Evolutionary conservation across 2,113 vertebrate species (phyloP).

Genomic region (Podarcis raffonei): DNA sequence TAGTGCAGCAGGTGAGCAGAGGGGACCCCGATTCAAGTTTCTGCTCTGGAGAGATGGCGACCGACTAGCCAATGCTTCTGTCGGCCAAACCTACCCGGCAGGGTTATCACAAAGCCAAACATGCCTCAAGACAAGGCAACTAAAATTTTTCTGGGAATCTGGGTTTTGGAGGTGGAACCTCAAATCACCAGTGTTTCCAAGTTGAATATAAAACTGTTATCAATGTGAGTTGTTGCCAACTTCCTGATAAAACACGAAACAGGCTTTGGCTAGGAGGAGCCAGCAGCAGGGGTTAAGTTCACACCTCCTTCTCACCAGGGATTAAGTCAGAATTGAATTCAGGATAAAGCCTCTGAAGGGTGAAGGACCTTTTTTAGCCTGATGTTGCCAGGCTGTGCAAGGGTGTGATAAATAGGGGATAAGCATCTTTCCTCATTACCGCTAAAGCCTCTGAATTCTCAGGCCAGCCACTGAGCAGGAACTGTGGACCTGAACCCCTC

Average conservation of each 20-base stretch:
- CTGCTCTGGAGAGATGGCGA: too few relatives aligned
- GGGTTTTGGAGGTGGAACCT: not conserved
- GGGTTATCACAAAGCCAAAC: too few relatives aligned
- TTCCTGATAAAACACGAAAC: not conserved
- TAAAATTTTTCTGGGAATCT: too few relatives aligned
- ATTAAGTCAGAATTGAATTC: not conserved
- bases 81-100: too few relatives aligned
- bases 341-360: not conserved
- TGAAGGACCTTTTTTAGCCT: conserved; percentile 57
- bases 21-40: not conserved
- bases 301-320: not conserved
- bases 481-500: not conserved
- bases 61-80: not conserved
- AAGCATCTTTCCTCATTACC: conserved; percentile 28
- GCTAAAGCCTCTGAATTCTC: conserved; percentile 28
- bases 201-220: not conserved
- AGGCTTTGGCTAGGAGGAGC: not conserved
- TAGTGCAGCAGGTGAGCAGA: too few relatives aligned
- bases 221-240: not conserved
- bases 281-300: not conserved
- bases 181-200: too few relatives aligned
- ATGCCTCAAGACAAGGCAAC: not conserved
- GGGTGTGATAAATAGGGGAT: conserved; percentile 72
- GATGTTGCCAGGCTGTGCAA: conserved; percentile 7
- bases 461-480: fast-evolving